Base-by-base conservation (phyloP, 2,113 vertebrate species). In the Coptodon bakossiorum region DNA sequence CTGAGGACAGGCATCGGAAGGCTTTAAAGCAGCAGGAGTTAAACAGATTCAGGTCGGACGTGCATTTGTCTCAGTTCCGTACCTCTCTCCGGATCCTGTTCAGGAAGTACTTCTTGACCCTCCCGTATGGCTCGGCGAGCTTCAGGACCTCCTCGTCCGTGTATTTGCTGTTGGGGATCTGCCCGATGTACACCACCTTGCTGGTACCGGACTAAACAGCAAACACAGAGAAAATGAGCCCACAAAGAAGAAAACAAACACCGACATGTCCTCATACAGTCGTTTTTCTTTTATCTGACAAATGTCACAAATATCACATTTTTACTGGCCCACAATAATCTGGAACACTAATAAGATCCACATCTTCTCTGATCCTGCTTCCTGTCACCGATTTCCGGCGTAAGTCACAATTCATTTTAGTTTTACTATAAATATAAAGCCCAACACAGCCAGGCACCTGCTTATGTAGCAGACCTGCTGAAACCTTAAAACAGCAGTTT, bases 151-250 rank as follows among this genome's bases (percentile, higher is more conserved):
- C 95, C 0, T 97, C 96, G 80, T 99, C 97, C 0, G 96, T 96
- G 90, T 97, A 97, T 10, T 98, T 97, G 0, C 95, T 96, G 76
- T 95, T 95, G 22, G 98, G 98, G 66, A 99, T 88, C 87, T 98
- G 98, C 78, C 98, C 98, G 53, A 99, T 87, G 92, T 99, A 98
- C 78, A 99, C 96, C 59, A 99, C 98, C 81, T 94, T 96, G 66
- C 94, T 95, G 88, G 86, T 82, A 40, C 98, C 98, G 2, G 95
- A 97, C 94, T 86, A 91, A 22, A 2, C 19, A 10, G n/a, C 19
- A 13, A 29, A 79, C 24, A 43, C 24, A 45, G 40, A 76, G 4
- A 50, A 17, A 84, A 16, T 17, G 19, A 50, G 11, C 71, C 43
- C 40, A 76, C 24, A 27, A 38, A 27, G 16, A 31, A 40, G 22